Percentiles rank a stretch among this genome's conserved stretches.
These are phyloP conservation scores for Thereva unica DNA, from an alignment of 2,888 invertebrate genomes.

Conservation along the genomic window DNA sequence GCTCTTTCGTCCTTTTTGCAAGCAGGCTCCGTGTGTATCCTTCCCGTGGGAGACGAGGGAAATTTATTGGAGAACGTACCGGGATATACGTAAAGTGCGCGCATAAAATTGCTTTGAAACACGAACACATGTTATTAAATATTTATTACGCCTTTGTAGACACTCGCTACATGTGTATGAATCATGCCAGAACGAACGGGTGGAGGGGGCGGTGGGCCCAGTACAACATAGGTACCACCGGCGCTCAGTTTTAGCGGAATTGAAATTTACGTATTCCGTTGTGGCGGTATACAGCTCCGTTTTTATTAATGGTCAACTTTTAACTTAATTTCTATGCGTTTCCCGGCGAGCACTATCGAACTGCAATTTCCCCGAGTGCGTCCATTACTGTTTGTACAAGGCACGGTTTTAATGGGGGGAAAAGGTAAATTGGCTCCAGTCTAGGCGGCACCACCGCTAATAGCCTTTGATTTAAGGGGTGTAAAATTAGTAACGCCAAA, in stretches of 20 bases:
- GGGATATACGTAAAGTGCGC: slow-evolving; percentile 41
- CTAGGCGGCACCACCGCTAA: slow-evolving; percentile 29
- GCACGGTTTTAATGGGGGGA: slow-evolving; percentile 23
- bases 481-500: slow-evolving; percentile 15
- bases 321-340: slow-evolving; percentile 27
- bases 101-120: slow-evolving; percentile 46
- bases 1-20: slow-evolving; percentile 3
- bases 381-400: slow-evolving; percentile 9
- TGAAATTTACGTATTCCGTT: slow-evolving; percentile 16
- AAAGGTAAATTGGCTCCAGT: slow-evolving; percentile 31
- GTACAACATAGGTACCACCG: not conserved
- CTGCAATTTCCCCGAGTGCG: not conserved
- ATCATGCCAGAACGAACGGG: slow-evolving; percentile 6
- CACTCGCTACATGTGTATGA: slow-evolving; percentile 35
- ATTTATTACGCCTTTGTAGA: slow-evolving; percentile 44
- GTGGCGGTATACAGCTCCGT: not conserved
- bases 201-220: slow-evolving; percentile 25
- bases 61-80: slow-evolving; percentile 18
- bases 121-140: slow-evolving; percentile 47
- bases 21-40: not conserved
- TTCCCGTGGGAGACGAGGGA: slow-evolving; percentile 14
- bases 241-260: not conserved
- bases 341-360: slow-evolving; percentile 12
- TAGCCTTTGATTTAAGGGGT: slow-evolving; percentile 24
- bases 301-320: slow-evolving; percentile 22